Base-by-base conservation (phyloP, 2,797 vertebrate genomes). In the Myripristis jacobus region DNA sequence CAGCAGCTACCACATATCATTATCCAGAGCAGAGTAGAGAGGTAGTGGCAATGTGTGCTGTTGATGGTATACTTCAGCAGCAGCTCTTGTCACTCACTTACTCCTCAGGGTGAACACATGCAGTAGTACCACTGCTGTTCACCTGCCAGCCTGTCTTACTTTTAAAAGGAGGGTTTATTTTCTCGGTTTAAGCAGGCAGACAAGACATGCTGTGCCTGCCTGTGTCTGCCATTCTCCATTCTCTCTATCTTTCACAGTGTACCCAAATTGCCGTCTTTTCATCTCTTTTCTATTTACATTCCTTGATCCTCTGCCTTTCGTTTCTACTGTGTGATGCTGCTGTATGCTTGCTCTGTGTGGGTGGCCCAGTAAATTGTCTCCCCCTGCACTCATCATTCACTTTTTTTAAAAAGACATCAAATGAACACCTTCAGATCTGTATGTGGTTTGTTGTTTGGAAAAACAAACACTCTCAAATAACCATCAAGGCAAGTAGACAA, bases 331-430 rank as follows among this genome's bases (percentile, higher is more conserved):
- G 57, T 63, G 72, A 75, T 73, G 82, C 74, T 56, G 83, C 60
- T 60, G 16, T 41, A 44, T 53, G 52, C 46, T 50, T 12, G 27
- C 67, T 81, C 58, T 61, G 51, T 47, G 79, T 78, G 73, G 79
- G 77, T 46, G 48, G 63, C 65, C 59, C 66, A 52, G 65, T 78
- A 80, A 83, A 81, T 31, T 60, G 66, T 63, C 41, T 56, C 55
- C 54, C 10, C 13, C 24, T 0, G 38, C 58, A 70, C 56, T 73
- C 53, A 34, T 70, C 60, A 27, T 50, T 63, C 70, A 75, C 55
- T 75, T 70, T 68, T 68, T n/a, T n/a, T n/a, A 77, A 46, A 82
- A 84, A 70, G 47, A 73, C 63, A 77, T 73, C 38, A 76, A 81
- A 79, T 60, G 24, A 72, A 56, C 10, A 31, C 66, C 43, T 74